phyloP scores from a whole-genome alignment of 2,797 vertebrate species.

The Cryptoprocta ferox region DNA sequence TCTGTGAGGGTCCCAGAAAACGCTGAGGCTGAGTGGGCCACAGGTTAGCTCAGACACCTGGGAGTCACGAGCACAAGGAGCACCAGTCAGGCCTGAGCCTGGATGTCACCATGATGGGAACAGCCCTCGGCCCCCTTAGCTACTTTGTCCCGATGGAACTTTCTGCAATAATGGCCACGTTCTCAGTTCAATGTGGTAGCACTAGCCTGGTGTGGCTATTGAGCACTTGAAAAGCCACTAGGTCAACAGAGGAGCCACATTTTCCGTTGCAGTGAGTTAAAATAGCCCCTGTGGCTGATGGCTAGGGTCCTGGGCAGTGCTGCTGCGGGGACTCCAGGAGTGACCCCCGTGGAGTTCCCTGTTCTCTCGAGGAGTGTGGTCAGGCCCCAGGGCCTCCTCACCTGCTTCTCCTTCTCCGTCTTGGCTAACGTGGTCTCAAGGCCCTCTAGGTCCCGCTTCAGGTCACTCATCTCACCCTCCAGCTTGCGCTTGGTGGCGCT shows the following conservation, averaged over 20 bases:
- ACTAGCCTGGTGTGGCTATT: fast-evolving
- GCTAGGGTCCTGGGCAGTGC: background rate
- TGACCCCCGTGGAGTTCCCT: background rate
- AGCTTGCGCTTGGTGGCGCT: slow-evolving; percentile 83
- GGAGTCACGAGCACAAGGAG: background rate
- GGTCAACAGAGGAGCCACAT: background rate
- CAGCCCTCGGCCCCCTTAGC: background rate
- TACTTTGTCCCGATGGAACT: background rate
- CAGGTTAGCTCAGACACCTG: background rate
- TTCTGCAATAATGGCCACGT: background rate
- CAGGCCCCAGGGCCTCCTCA: background rate
- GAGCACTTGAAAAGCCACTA: background rate
- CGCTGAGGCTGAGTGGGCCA: background rate
- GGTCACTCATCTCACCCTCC: slow-evolving; percentile 85
- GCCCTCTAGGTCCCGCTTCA: slow-evolving; percentile 87
- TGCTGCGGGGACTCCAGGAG: too few relatives aligned
- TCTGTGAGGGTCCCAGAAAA: background rate
- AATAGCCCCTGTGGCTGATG: background rate
- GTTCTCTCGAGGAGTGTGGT: background rate
- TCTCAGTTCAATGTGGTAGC: background rate
- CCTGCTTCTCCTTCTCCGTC: slow-evolving; percentile 89
- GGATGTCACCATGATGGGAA: background rate
- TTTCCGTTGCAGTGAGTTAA: background rate
- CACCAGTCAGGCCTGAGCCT: background rate
- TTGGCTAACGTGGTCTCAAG: slow-evolving; percentile 87